Conservation (phyloP, 1,140 invertebrate species). For the Drosophila watanabei region DNA sequence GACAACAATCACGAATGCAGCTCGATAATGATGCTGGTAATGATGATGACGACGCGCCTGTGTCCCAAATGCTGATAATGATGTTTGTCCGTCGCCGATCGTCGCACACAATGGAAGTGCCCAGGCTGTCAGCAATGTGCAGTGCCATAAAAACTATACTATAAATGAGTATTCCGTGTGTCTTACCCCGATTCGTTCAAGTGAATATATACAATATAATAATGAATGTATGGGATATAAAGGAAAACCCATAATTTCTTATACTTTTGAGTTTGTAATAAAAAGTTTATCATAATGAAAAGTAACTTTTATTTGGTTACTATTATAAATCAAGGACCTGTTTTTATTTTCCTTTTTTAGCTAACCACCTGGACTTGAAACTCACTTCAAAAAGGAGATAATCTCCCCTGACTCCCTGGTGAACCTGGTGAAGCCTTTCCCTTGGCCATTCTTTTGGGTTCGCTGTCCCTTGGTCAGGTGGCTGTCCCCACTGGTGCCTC, state of each 20-base stretch:
- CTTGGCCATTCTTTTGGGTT: slow-evolving; percentile 6
- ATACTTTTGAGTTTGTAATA: background rate
- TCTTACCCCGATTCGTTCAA: background rate
- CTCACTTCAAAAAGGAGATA: slow-evolving; percentile 14
- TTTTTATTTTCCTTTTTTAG: background rate
- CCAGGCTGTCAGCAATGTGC: slow-evolving; percentile 12
- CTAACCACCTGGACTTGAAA: background rate
- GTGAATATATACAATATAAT: background rate
- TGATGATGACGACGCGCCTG: slow-evolving; percentile 54
- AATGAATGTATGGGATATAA: background rate
- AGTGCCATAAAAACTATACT: slow-evolving; percentile 13
- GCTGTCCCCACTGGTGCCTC: slow-evolving; percentile 9
- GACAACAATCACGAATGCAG: slow-evolving; percentile 78
- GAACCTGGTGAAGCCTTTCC: slow-evolving; percentile 6
- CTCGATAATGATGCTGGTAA: slow-evolving; percentile 69
- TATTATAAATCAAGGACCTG: background rate
- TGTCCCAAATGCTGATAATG: slow-evolving; percentile 65
- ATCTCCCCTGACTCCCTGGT: slow-evolving; percentile 13
- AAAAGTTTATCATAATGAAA: background rate
- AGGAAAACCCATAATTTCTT: background rate
- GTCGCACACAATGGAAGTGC: slow-evolving; percentile 47
- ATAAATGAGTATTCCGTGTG: slow-evolving; percentile 4
- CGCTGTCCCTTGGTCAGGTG: slow-evolving; percentile 42
- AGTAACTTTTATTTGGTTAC: too few species aligned
- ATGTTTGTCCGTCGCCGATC: slow-evolving; percentile 56